Base-by-base conservation (phyloP, 1,140 invertebrate genomes). In the Pseudoatta argentina region DNA sequence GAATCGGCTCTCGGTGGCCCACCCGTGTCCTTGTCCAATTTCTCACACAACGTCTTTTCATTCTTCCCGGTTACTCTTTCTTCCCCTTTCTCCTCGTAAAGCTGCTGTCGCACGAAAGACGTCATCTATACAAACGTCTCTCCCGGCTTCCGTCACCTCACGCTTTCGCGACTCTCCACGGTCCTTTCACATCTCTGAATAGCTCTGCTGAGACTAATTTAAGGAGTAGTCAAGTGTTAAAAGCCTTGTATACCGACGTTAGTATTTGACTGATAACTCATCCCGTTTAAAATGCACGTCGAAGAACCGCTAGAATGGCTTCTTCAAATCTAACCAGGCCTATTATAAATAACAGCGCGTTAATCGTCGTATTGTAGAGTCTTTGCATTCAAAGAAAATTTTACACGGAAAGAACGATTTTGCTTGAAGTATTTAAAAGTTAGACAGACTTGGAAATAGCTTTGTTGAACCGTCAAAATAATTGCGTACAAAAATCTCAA, bases 181-280 rank as follows among this genome's bases (percentile, higher is more conserved):
- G 30, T 82, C 67, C 79, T 82, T 82, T 82, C 78, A 82, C 34
- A 57, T 82, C 78, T 82, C 34, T 82, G 67, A 82, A 82, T 82
- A 82, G 67, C 67, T 44, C 39, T 55, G 67, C 3, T 24, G 67
- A 73, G 79, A 73, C 53, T 82, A 61, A 82, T 82, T 82, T 82
- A 72, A 82, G 67, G 12, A 72, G 24, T 48, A 73, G 34, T 73
- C 79, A n/a, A 59, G 55, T 61, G 79, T 73, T 59, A 73, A 82
- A 55, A 82, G 18, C 55, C 67, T 4, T 44, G 78, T 64, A 30
- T 61, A 61, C 55, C 55, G 67, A 82, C 63, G n/a, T 67, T 79
- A 79, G 51, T 59, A 59, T 72, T 73, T 73, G 67, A 73, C 53
- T 48, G 67, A 73, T 59, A 73, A 61, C 21, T 59, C 53, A 14